phyloP scores from a whole-genome alignment of 2,888 invertebrate species.

The Digitonthophagus gazella region DNA sequence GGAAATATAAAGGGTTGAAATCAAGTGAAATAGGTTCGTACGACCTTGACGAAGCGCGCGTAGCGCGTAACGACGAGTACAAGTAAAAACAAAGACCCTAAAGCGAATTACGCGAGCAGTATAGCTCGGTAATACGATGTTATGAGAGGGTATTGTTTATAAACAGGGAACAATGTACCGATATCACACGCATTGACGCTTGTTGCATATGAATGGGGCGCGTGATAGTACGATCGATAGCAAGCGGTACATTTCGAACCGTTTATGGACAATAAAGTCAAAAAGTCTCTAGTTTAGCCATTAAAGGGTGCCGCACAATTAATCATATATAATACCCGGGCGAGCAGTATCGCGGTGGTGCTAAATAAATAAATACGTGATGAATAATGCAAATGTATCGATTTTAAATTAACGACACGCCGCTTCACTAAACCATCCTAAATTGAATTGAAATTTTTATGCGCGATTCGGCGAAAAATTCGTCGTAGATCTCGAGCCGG shows the following conservation, averaged over 20 bases:
- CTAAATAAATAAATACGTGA: background rate
- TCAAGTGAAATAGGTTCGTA: too few species aligned
- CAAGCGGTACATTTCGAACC: background rate
- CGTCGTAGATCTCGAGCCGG: background rate
- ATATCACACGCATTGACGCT: conserved; percentile 7
- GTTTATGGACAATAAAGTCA: background rate
- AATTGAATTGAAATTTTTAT: background rate
- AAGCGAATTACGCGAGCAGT: background rate
- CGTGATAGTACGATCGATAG: background rate
- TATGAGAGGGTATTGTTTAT: conserved; percentile 8
- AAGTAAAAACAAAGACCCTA: background rate
- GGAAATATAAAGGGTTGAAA: too few species aligned
- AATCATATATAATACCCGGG: background rate
- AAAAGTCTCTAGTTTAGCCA: background rate
- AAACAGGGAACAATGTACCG: conserved; percentile 12
- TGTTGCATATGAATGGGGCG: conserved; percentile 11
- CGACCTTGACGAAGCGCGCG: background rate
- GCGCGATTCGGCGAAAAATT: too few species aligned
- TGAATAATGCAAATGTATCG: background rate
- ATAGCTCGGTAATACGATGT: background rate
- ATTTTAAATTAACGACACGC: background rate
- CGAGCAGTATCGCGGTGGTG: background rate
- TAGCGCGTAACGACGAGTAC: background rate
- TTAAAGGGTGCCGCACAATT: background rate
- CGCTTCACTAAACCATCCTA: background rate